Base-by-base conservation (phyloP, 2,888 invertebrate species). In the Caenorhabditis drosophilae region DNA sequence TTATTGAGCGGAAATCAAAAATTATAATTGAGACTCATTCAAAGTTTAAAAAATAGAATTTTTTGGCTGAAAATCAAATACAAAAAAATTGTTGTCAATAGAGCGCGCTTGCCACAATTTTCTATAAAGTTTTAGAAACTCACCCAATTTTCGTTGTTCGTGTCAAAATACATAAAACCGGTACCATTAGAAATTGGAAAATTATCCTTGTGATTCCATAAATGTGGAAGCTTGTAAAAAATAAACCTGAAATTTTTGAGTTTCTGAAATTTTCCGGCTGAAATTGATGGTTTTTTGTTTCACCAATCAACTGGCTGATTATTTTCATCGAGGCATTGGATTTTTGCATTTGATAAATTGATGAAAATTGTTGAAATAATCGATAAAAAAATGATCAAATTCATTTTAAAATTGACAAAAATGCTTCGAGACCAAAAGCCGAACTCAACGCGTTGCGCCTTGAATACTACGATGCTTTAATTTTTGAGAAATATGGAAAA, bases 151-250 rank as follows among this genome's bases (percentile, higher is more conserved):
- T 79, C 80, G 12, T 56, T 67, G 45, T 81, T 75, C 4, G 66
- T 73, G 63, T 85, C 85, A 75, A 85, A 75, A 66, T 85, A 85
- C 53, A 78, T 78, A 51, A 81, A 82, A 4, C 77, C 84, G 15
- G 81, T 59, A 4, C 84, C 84, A 40, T 77, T 66, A 15, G 71
- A 59, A 12, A 82, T 63, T 34, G 74, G 62, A 7, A 70, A 53
- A 41, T 64, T 68, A 44, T 72, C 60, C 16, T 56, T 50, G 46
- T 57, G 70, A 31, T 63, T 42, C n/a, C 45, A 53, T 11, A 76
- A 42, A 38, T 70, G 61, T 3, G 85, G 85, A n/a, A 84, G 58
- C 61, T 76, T 76, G 61, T 76, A 76, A 59, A 75, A 70, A 11
- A 73, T 60, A 44, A 67, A 76, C 76, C 76, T 31, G 4, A 9